Conservation (phyloP, 2,113 vertebrate genomes). For the Chaenocephalus aceratus region DNA sequence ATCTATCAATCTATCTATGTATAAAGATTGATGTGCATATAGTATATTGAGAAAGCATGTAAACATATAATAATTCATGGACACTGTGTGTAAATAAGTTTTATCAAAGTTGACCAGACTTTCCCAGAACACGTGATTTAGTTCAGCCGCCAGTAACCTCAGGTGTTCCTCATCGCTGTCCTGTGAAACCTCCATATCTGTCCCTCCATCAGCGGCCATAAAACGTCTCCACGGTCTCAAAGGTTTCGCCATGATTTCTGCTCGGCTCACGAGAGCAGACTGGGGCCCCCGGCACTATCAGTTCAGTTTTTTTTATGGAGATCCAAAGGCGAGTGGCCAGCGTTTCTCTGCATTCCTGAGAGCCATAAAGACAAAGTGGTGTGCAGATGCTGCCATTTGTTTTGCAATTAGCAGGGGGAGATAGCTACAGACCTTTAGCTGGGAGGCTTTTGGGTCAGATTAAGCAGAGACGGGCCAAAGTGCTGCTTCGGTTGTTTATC, state of each 20-base stretch:
- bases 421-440: background rate
- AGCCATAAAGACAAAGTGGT: slow-evolving; percentile 60
- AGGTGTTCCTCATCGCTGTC: background rate
- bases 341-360: slow-evolving; percentile 63
- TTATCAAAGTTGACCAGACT: no score
- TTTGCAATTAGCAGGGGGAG: slow-evolving; percentile 32
- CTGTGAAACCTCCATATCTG: slow-evolving; percentile 58
- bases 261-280: slow-evolving; percentile 36
- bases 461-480: no score
- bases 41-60: background rate
- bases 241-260: slow-evolving; percentile 58
- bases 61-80: background rate
- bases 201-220: slow-evolving; percentile 58
- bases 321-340: slow-evolving; percentile 52
- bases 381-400: slow-evolving; percentile 33
- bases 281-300: slow-evolving; percentile 10
- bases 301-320: slow-evolving; percentile 60
- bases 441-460: background rate
- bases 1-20: no score
- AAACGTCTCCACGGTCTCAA: slow-evolving; percentile 72
- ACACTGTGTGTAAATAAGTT: background rate
- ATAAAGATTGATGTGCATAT: background rate
- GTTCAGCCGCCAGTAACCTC: no score
- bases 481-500: background rate
- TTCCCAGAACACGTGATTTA: no score